A percentile compares a stretch with the other conserved stretches of the same genome.
Conservation (phyloP, 2,888 invertebrate genomes). For the Oscheius sp. region DNA sequence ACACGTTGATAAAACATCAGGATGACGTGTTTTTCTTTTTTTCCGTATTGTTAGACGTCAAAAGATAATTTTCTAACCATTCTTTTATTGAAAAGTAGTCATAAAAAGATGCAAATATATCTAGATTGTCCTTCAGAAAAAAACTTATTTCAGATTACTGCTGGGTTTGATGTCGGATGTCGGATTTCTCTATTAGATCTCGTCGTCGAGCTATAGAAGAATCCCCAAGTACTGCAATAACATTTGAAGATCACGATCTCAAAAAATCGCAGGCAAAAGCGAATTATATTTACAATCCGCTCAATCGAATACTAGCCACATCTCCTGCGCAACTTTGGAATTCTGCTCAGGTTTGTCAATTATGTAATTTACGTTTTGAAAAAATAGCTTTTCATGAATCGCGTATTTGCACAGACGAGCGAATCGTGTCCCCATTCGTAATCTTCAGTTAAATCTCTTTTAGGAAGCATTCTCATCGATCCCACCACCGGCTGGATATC, state of each 20-base stretch:
- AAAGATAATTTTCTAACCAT: too few relatives aligned
- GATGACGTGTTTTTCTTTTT: too few relatives aligned
- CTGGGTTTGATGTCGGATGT: constrained; percentile 58
- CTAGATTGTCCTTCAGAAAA: not conserved
- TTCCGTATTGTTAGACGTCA: too few relatives aligned
- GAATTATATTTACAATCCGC: constrained; percentile 40
- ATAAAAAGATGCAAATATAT: not conserved
- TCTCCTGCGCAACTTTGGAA: constrained; percentile 66
- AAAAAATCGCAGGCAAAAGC: constrained; percentile 29
- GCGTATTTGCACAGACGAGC: constrained; percentile 15
- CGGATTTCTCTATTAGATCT: constrained; percentile 54
- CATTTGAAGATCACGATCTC: constrained; percentile 46
- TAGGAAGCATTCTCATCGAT: constrained; percentile 52
- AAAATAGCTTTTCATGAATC: not conserved
- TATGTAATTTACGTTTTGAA: too few relatives aligned
- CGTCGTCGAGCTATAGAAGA: constrained; percentile 42
- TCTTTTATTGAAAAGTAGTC: not conserved
- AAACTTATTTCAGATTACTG: too few relatives aligned
- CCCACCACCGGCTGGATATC: constrained; percentile 16
- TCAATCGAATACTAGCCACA: constrained; percentile 61
- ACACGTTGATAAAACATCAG: too few relatives aligned
- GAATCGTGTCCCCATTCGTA: constrained; percentile 19
- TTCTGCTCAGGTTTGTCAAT: constrained; percentile 62
- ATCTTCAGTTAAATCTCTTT: constrained; percentile 34
- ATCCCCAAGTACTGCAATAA: constrained; percentile 23